Percentiles rank a stretch among this genome's conserved stretches.
phyloP scores from a whole-genome alignment of 2,888 invertebrate genomes.

The Athrips mouffetella region DNA sequence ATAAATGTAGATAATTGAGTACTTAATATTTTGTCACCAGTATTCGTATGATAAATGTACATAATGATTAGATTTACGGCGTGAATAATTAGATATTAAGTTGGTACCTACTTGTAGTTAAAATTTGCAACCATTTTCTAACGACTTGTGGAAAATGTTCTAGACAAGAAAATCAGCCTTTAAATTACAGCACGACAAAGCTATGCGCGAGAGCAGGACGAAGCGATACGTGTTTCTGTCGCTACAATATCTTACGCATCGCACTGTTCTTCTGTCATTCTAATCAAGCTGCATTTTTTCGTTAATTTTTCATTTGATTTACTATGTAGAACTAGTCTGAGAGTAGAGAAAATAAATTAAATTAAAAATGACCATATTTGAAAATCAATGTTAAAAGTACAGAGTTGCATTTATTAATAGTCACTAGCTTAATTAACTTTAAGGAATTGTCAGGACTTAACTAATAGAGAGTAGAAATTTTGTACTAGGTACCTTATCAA shows the following conservation, averaged over 20 bases:
- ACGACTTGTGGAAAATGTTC: too few species aligned
- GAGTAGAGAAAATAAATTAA: not conserved
- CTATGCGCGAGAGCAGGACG: too few species aligned
- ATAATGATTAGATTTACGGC: slow-evolving; percentile 24
- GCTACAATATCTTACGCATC: too few species aligned
- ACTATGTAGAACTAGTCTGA: not conserved
- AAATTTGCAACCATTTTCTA: too few species aligned
- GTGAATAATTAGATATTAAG: not conserved
- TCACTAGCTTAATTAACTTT: slow-evolving; percentile 30
- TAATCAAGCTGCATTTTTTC: not conserved
- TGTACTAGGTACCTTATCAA: too few species aligned
- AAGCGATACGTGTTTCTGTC: too few species aligned
- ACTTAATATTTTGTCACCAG: slow-evolving; percentile 35
- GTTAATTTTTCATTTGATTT: not conserved
- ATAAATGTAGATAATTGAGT: slow-evolving; percentile 20
- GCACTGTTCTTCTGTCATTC: too few species aligned
- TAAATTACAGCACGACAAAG: too few species aligned
- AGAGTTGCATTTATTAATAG: slow-evolving; percentile 38
- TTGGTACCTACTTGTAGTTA: too few species aligned
- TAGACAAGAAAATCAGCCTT: too few species aligned
- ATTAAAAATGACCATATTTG: not conserved
- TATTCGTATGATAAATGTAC: slow-evolving; percentile 45
- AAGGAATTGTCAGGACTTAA: not conserved
- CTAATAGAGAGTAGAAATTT: too few species aligned
- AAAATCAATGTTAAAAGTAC: slow-evolving; percentile 7